Evolutionary conservation across 2,113 vertebrate species (phyloP).

Genomic region (Pollachius pollachius): DNA sequence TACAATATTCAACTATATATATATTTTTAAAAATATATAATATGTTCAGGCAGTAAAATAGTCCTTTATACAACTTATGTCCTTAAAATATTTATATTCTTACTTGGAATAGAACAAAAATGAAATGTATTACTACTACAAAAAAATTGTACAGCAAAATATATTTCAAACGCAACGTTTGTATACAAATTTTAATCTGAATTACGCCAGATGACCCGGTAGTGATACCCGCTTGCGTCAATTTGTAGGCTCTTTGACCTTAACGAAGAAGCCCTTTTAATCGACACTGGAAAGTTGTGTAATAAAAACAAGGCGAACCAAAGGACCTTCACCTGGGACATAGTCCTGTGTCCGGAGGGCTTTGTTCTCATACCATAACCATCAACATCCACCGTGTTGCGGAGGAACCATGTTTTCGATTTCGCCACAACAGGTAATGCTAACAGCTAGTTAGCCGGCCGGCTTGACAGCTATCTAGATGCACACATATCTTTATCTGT

Average conservation of each 20-base stretch:
- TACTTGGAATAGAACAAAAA: no score
- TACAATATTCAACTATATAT: no score
- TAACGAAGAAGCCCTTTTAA: slow-evolving; percentile 50
- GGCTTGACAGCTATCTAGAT: background rate
- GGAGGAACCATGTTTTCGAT: slow-evolving; percentile 67
- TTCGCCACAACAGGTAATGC: slow-evolving; percentile 68
- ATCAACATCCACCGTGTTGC: background rate
- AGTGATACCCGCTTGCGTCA: slow-evolving; percentile 23
- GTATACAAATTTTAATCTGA: no score
- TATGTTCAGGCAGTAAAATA: no score
- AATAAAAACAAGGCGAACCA: slow-evolving; percentile 38
- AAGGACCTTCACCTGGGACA: slow-evolving; percentile 34
- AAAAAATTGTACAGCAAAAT: no score
- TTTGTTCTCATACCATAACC: slow-evolving; percentile 7
- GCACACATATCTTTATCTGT: no score
- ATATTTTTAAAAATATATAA: no score
- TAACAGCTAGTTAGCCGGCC: slow-evolving; percentile 1
- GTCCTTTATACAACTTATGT: no score
- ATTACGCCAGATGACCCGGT: slow-evolving; percentile 1
- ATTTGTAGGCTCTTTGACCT: slow-evolving; percentile 62
- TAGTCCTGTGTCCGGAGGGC: background rate
- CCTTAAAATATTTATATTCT: no score
- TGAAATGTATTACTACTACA: no score
- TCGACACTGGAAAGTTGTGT: slow-evolving; percentile 47
- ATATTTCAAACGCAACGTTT: no score